Evolutionary conservation across 1,140 invertebrate species (phyloP), one percentile per base, ranked within the genome.

Genomic region (Trichonephila clavata): DNA sequence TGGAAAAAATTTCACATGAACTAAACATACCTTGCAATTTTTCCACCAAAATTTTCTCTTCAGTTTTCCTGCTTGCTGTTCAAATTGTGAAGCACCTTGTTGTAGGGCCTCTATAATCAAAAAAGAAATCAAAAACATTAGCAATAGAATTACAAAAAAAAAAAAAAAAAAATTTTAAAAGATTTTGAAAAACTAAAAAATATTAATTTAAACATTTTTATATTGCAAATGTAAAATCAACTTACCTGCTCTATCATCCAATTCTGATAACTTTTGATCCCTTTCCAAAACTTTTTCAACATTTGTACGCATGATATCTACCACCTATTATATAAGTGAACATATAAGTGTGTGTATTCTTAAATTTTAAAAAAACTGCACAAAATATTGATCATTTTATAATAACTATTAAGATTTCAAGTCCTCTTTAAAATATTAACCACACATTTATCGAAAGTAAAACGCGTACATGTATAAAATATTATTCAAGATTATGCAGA

Each of bases 251-350:
- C 99, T 97, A 95, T 99, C 98, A 95, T 99, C 99, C 93, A 99
- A 96, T 96, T 99, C 99, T 16, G 98, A 99, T 50, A 99, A 96
- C 96, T 99, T 99, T 96, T 98, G 98, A 97, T 99, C 99, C 95
- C 99, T 97, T 96, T 99, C 99, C 95, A 99, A 96, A 60, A 99
- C 99, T 96, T 99, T 99, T 96, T 99, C 99, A 68, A 99, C 99
- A 96, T 99, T 99, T 81, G 99, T 98, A 96, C 98, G 97, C 99
- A 99, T 99, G 95, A 99, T 99, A 95, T 98, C 98, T 94, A 99
- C 98, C 93, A 99, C 98, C 96, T 97, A 94, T 60, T 68, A 21
- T 83, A 27, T 84, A 83, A 63, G 2, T n/a, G n/a, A 88, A n/a
- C n/a, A 32, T 14, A 87, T 13, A 86, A 13, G 1, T 87, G 16